These are phyloP conservation scores for Hydropotes inermis DNA, from an alignment of 2,113 vertebrate species.

Conservation along the genomic window DNA sequence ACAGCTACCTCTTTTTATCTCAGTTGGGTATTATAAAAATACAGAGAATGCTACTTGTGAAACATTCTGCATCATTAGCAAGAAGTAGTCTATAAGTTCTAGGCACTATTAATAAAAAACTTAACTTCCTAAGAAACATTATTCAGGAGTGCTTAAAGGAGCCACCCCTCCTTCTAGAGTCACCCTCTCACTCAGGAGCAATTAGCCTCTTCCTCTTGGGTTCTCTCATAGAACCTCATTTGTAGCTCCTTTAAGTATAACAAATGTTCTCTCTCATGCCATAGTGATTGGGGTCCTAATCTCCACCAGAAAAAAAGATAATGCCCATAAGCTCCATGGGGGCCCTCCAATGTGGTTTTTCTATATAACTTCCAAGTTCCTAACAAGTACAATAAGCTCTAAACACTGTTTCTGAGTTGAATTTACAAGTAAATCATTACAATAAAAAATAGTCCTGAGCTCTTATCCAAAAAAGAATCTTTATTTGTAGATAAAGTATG, in stretches of 20 bases:
- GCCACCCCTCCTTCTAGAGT: not conserved
- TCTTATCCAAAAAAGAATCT: not conserved
- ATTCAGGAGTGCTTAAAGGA: not conserved
- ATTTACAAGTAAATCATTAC: not conserved
- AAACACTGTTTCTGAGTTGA: not conserved
- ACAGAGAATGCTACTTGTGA: not conserved
- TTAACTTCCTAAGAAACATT: not conserved
- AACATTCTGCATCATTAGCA: slow-evolving; percentile 16
- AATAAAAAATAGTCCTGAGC: not conserved
- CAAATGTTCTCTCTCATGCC: not conserved
- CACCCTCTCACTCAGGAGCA: not conserved
- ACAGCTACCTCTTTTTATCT: not conserved
- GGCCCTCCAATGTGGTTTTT: not conserved
- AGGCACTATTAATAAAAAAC: not conserved
- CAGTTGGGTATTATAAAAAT: not conserved
- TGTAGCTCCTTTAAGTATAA: not conserved
- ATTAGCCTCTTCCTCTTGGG: too few species aligned
- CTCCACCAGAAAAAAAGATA: not conserved
- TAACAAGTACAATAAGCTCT: not conserved
- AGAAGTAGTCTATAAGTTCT: not conserved
- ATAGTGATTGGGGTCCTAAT: not conserved
- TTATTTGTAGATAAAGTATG: not conserved
- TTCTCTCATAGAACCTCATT: not conserved
- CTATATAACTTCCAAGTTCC: not conserved
- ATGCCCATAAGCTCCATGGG: not conserved